A percentile compares a stretch with the other conserved stretches of the same genome.
Conservation (phyloP, 92 coral and sea anemone species). For the Scolanthus callimorphus region DNA sequence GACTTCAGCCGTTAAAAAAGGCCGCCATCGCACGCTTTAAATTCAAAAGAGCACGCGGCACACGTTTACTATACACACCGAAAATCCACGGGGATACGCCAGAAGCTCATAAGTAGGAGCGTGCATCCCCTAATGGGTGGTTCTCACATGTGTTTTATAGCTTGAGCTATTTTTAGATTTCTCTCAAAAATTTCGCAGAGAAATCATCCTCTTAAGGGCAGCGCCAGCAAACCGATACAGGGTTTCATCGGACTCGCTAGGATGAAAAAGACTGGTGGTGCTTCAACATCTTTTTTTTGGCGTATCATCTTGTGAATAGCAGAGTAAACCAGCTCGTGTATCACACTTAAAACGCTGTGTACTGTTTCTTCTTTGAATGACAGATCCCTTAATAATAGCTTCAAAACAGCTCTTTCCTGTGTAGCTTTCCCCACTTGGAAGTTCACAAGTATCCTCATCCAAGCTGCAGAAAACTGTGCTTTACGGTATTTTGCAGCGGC, state of each 20-base stretch:
- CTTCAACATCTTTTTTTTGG: conserved; percentile 18
- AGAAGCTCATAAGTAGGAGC: no score
- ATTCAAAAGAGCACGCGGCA: no score
- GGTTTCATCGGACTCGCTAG: conserved; percentile 22
- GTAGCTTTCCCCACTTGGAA: conserved; percentile 29
- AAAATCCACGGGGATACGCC: no score
- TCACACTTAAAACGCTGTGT: conserved; percentile 27
- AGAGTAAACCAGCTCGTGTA: conserved; percentile 31
- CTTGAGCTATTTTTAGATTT: no score
- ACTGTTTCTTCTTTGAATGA: conserved; percentile 11
- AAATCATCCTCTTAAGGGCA: conserved; percentile 29
- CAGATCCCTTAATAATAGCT: conserved; percentile 5
- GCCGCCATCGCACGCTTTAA: no score
- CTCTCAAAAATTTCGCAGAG: conserved; percentile 11
- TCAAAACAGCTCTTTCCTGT: conserved; percentile 33
- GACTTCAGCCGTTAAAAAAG: no score
- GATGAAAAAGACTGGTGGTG: background rate
- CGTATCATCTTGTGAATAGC: conserved; percentile 5
- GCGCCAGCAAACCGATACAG: conserved; percentile 35
- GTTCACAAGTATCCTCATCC: conserved; percentile 30
- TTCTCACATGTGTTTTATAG: no score
- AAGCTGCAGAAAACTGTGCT: conserved; percentile 20
- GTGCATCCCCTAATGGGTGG: no score
- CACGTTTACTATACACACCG: no score
- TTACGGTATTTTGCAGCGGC: background rate